These are phyloP conservation scores for Uloborus diversus DNA, from an alignment of 1,140 invertebrate genomes.

Conservation along the genomic window DNA sequence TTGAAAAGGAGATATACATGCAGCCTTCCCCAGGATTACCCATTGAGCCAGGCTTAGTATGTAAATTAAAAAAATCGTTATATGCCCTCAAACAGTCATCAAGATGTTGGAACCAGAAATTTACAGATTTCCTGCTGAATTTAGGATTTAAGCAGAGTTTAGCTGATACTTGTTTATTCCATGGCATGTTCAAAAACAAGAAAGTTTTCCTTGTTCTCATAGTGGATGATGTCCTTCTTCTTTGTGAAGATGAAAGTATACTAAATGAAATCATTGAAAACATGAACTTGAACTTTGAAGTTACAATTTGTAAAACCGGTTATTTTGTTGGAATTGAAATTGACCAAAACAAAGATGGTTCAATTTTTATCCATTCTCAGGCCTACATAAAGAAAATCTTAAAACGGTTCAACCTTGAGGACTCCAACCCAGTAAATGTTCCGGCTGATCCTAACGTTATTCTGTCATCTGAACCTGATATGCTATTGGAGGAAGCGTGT, in stretches of 20 bases:
- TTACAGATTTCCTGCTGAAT: constrained; percentile 30
- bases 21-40: constrained; percentile 64
- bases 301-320: background rate
- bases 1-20: constrained; percentile 64
- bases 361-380: constrained; percentile 34
- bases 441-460: background rate
- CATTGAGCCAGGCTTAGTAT: constrained; percentile 54
- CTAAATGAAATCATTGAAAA: constrained; percentile 17
- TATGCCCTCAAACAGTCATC: constrained; percentile 67
- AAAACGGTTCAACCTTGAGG: constrained; percentile 55
- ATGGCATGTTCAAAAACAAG: background rate
- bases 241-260: background rate
- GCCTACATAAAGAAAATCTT: constrained; percentile 33
- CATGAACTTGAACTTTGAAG: constrained; percentile 26
- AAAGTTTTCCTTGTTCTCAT: constrained; percentile 52
- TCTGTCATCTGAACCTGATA: constrained; percentile 6
- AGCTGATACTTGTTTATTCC: constrained; percentile 46
- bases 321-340: constrained; percentile 58
- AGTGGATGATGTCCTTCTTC: constrained; percentile 59
- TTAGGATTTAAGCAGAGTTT: constrained; percentile 21
- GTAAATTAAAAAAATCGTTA: constrained; percentile 63
- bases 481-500: background rate
- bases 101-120: constrained; percentile 64
- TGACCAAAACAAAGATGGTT: background rate
- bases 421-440: background rate